Conservation (phyloP, 2,797 vertebrate genomes). For the Sus cebifrons region DNA sequence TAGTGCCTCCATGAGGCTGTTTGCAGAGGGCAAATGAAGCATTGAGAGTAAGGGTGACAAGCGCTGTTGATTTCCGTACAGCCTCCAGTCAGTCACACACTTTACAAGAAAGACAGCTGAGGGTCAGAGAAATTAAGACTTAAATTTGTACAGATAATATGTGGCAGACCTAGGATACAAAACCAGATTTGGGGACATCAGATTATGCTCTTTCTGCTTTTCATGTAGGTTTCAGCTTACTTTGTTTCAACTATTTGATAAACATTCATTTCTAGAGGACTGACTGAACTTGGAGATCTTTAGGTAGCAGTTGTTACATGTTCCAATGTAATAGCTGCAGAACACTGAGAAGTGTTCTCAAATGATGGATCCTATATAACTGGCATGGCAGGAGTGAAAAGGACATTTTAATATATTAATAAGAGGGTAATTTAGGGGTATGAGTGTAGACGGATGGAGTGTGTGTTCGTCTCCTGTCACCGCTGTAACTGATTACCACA, state of each 20-base stretch:
- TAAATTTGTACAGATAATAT: neutral
- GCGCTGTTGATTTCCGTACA: neutral
- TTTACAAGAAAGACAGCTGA: conserved; percentile 20
- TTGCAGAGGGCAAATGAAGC: neutral
- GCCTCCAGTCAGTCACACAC: too few species aligned
- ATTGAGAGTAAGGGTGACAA: neutral
- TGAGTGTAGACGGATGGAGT: neutral
- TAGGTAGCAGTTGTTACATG: neutral
- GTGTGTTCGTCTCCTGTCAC: neutral
- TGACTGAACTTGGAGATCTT: neutral
- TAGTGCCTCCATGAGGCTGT: neutral
- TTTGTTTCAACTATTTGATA: neutral
- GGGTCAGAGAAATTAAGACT: neutral
- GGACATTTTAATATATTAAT: neutral
- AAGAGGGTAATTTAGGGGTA: neutral
- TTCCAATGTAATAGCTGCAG: neutral
- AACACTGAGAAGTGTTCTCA: neutral
- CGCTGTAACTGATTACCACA: neutral
- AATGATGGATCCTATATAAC: neutral
- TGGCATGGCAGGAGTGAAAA: neutral
- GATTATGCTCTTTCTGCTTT: neutral
- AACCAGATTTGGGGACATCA: neutral
- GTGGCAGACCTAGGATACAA: neutral
- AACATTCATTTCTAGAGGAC: conserved; percentile 7
- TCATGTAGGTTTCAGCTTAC: neutral